A percentile compares a stretch with the other conserved stretches of the same genome.
Conservation (phyloP, 1,140 invertebrate genomes). For the Micrasema minimum region DNA sequence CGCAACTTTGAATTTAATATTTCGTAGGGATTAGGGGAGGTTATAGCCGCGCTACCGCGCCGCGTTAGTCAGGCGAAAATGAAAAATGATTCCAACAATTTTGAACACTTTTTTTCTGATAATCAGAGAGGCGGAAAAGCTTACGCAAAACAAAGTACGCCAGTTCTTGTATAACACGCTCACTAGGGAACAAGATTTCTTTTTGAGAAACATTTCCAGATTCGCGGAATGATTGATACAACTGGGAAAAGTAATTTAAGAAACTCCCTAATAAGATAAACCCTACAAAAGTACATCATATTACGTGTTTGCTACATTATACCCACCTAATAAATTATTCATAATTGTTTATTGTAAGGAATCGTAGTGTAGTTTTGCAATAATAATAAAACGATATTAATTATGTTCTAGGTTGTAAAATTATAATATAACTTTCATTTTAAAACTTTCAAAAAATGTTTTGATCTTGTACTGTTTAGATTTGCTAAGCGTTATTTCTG, state of each 20-base stretch:
- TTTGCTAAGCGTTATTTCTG: no score
- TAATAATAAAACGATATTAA: no score
- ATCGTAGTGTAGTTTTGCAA: no score
- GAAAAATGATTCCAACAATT: slow-evolving; percentile 47
- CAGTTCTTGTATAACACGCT: slow-evolving; percentile 10
- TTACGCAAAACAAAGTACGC: slow-evolving; percentile 45
- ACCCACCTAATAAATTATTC: no score
- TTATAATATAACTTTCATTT: no score
- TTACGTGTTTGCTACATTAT: no score
- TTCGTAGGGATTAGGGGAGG: slow-evolving; percentile 2
- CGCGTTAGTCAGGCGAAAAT: slow-evolving; percentile 43
- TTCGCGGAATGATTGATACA: slow-evolving; percentile 50
- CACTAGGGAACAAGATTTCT: slow-evolving; percentile 28
- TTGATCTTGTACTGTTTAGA: no score
- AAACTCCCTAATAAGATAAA: slow-evolving; percentile 20
- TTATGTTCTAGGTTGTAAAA: no score
- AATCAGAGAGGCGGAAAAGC: slow-evolving; percentile 49
- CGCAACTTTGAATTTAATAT: not conserved
- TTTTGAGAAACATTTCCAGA: slow-evolving; percentile 38
- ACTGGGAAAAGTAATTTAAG: slow-evolving; percentile 37
- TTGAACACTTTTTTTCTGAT: slow-evolving; percentile 46
- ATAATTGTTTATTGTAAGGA: no score
- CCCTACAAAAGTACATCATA: not conserved
- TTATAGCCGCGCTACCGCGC: not conserved
- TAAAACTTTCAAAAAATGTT: no score